Evolutionary conservation across 2,797 vertebrate genomes (phyloP).

Genomic region (Prionace glauca): DNA sequence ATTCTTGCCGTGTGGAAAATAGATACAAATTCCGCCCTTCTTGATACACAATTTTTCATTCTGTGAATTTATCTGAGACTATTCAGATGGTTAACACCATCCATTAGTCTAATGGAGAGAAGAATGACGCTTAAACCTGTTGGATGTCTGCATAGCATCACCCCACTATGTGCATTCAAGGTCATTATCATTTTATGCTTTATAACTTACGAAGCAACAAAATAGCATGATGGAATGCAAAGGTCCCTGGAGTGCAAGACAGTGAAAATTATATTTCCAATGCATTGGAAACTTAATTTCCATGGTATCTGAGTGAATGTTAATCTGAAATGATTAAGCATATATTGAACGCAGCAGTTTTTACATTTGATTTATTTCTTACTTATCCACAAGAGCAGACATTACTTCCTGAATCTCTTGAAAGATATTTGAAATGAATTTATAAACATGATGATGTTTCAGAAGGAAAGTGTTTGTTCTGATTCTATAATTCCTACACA

Average conservation of each 20-base stretch:
- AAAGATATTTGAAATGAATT: neutral
- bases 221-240: neutral
- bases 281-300: slow-evolving; percentile 30
- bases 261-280: slow-evolving; percentile 6
- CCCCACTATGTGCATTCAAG: neutral
- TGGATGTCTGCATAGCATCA: neutral
- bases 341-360: slow-evolving; percentile 36
- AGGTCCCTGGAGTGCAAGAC: neutral
- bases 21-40: neutral
- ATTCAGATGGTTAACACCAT: neutral
- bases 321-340: slow-evolving; percentile 44
- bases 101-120: neutral
- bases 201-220: neutral
- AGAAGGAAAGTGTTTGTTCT: neutral
- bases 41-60: neutral
- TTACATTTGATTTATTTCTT: slow-evolving; percentile 26
- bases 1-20: neutral
- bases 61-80: neutral
- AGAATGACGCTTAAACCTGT: neutral
- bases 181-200: neutral
- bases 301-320: slow-evolving; percentile 41
- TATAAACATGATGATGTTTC: neutral
- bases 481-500: neutral
- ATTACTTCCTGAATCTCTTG: neutral
- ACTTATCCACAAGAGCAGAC: neutral